phyloP scores from a whole-genome alignment of 2,888 invertebrate genomes.

The Drosophila formosana region DNA sequence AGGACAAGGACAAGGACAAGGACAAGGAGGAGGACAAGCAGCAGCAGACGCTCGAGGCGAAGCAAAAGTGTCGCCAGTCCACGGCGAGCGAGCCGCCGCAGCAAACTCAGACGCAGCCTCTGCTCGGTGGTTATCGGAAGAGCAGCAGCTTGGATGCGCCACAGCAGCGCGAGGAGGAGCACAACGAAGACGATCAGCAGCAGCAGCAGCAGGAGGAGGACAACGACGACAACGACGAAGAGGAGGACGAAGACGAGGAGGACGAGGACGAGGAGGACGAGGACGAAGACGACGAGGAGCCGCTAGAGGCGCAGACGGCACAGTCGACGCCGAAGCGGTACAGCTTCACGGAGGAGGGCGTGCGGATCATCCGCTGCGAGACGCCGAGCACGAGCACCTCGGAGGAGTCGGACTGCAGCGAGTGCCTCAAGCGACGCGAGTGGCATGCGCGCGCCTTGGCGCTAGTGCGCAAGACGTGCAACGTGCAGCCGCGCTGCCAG shows the following conservation, averaged over 20 bases:
- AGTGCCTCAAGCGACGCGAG: conserved; percentile 85
- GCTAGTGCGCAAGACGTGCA: conserved; percentile 84
- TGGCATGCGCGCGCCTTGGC: conserved; percentile 85
- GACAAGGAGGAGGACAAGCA: conserved; percentile 48
- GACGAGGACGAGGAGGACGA: conserved; percentile 45
- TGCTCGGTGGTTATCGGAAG: conserved; percentile 87
- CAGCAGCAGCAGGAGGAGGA: conserved; percentile 13
- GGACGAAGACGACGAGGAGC: conserved; percentile 37
- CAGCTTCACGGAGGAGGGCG: conserved; percentile 90
- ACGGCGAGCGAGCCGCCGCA: conserved; percentile 86
- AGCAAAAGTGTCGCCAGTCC: conserved; percentile 83
- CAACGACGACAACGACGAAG: conserved; percentile 8
- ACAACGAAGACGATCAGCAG: not conserved
- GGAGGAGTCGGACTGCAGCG: conserved; percentile 85
- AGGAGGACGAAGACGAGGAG: conserved; percentile 26
- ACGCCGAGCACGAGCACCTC: conserved; percentile 85
- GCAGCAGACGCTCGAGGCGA: conserved; percentile 68
- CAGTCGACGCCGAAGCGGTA: conserved; percentile 87
- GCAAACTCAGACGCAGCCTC: conserved; percentile 81
- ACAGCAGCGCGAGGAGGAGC: conserved; percentile 42
- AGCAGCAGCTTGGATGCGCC: conserved; percentile 91
- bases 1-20: conserved; percentile 41
- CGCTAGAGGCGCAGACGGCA: conserved; percentile 14
- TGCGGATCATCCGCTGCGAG: conserved; percentile 85
- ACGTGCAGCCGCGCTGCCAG: conserved; percentile 79